Evolutionary conservation across 2,888 invertebrate species (phyloP).

Genomic region (Deroplatys truncata): DNA sequence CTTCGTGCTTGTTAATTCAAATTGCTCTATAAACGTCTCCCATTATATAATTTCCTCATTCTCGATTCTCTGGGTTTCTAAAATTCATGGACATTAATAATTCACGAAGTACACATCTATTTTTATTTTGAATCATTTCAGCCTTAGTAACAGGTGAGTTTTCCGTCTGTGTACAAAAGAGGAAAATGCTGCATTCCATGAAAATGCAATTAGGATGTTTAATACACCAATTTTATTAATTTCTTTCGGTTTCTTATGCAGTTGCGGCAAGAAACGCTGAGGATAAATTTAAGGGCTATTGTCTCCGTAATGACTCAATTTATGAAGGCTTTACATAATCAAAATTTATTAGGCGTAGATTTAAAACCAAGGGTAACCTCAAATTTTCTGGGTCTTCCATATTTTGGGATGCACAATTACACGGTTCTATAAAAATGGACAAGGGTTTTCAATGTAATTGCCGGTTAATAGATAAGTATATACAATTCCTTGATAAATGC

Average conservation of each 20-base stretch:
- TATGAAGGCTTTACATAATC: background rate
- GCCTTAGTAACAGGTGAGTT: background rate
- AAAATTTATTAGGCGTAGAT: background rate
- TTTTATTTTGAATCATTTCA: too few relatives aligned
- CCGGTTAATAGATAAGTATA: background rate
- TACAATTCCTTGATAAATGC: too few relatives aligned
- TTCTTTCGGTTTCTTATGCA: background rate
- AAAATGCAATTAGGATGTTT: background rate
- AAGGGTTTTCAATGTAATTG: background rate
- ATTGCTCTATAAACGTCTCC: background rate
- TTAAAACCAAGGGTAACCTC: background rate
- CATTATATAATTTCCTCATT: background rate
- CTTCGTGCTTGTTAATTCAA: background rate
- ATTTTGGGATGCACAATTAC: background rate
- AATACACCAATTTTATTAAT: background rate
- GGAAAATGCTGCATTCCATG: background rate
- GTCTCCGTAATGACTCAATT: background rate
- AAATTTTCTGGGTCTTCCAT: background rate
- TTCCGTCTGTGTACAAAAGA: background rate
- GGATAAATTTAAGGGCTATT: background rate
- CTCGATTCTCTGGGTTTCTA: background rate
- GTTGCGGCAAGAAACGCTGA: background rate
- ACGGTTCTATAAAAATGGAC: background rate
- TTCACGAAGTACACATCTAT: background rate
- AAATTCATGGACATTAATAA: background rate